phyloP scores from a whole-genome alignment of 2,797 vertebrate species.

The Pseudochirops corinnae region DNA sequence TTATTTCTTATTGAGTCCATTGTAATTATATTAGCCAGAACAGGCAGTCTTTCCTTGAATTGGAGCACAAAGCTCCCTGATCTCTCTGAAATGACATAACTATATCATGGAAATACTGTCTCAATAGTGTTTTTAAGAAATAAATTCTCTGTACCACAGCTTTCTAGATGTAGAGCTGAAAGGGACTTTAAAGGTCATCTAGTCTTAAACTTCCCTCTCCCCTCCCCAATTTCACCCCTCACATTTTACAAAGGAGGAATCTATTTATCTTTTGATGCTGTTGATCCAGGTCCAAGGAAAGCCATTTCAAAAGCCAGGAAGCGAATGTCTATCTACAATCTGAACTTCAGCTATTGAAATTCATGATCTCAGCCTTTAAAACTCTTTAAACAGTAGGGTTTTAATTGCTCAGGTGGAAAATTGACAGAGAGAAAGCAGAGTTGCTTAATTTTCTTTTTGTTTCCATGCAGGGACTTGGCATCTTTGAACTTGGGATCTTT shows the following conservation, averaged over 20 bases:
- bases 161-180: background rate
- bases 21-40: background rate
- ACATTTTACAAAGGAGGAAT: background rate
- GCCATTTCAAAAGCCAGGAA: background rate
- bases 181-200: background rate
- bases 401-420: background rate
- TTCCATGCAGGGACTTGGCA: background rate
- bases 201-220: background rate
- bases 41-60: background rate
- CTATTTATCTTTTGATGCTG: background rate
- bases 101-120: conserved; percentile 27
- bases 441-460: background rate
- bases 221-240: background rate
- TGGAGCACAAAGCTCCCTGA: background rate
- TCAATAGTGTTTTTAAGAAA: conserved; percentile 18
- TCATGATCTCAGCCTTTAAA: background rate
- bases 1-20: conserved; percentile 27
- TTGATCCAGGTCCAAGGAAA: background rate
- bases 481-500: background rate
- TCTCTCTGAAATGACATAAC: background rate
- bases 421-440: background rate
- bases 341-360: background rate
- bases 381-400: background rate
- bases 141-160: background rate
- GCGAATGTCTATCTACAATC: background rate